Base-by-base conservation (phyloP, 2,113 vertebrate species). In the Vicugna pacos region DNA sequence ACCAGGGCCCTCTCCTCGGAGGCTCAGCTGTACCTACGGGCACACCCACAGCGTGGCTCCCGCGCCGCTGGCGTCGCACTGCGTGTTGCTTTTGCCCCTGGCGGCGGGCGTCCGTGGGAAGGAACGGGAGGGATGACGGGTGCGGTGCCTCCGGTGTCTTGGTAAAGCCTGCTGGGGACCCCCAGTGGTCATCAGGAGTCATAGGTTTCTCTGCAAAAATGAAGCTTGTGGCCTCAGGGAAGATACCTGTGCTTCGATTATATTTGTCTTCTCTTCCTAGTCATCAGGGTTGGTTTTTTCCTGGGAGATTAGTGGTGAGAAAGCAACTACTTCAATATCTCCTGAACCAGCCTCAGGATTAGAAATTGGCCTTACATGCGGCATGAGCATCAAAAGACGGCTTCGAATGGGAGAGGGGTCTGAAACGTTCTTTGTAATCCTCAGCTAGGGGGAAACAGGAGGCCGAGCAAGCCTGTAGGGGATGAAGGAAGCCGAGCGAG, bases 111-210 rank as follows among this genome's bases (percentile, higher is more conserved):
- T 60, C 91, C 48, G 42, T 80, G 73, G 94, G 93, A 93, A 1
- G 42, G 81, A 14, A 64, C 62, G 22, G 86, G 89, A 64, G 92
- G 94, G 83, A 73, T 86, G 89, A 32, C 38, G 70, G 38, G 28
- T 7, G 28, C 0, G 2, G 54, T 0, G 15, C 22, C 85, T 70
- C 75, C 0, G 3, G 54, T 69, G 94, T 80, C 0, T 81, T 96
- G 93, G 56, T 35, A 48, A 97, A 98, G 98, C 97, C 83, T 95
- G 65, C 97, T 98, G 97, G 98, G 94, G 98, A 97, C 98, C 96
- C 97, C 98, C 98, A 98, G 98, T 96, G 98, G 98, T 98, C 82
- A 52, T 10, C 6, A 1, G 46, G 8, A 54, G 77, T 48, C 73
- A 94, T 50, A 91, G 86, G 46, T 50, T 94, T 85, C 64, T 92